These are phyloP conservation scores for Acromyrmex charruanus DNA, from an alignment of 1,140 invertebrate genomes.

Conservation along the genomic window DNA sequence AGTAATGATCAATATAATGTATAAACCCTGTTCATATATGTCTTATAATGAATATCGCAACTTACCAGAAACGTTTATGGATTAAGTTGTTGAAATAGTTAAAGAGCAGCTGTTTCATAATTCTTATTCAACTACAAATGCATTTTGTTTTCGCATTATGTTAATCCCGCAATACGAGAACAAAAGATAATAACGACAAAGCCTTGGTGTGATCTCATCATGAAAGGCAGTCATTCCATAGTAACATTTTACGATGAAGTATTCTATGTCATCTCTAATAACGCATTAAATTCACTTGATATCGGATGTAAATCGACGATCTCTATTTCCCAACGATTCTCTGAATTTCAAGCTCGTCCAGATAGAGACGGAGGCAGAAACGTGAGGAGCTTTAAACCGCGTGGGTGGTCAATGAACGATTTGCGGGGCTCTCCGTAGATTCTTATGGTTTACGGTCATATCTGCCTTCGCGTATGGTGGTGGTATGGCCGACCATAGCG, in stretches of 20 bases:
- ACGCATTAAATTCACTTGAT: not conserved
- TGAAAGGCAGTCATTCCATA: not conserved
- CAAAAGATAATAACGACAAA: no score
- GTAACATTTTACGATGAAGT: not conserved
- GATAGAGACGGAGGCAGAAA: constrained; percentile 32
- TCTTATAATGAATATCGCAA: no score
- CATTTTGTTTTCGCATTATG: no score
- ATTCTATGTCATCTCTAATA: not conserved
- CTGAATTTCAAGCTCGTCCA: not conserved
- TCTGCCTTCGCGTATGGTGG: constrained; percentile 61
- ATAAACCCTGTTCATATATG: no score
- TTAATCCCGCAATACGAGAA: no score
- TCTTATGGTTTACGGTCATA: constrained; percentile 73
- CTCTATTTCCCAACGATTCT: not conserved
- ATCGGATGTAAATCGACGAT: not conserved
- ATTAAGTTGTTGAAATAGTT: no score
- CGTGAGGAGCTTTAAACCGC: constrained; percentile 44
- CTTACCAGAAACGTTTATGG: no score
- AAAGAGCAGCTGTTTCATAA: no score
- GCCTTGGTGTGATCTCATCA: not conserved
- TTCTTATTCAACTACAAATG: no score
- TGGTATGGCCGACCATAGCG: constrained; percentile 51
- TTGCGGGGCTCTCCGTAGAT: constrained; percentile 59
- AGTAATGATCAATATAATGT: not conserved
- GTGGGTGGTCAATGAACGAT: constrained; percentile 77